Evolutionary conservation across 2,797 vertebrate species (phyloP).

Genomic region (Pachyuromys duprasi): DNA sequence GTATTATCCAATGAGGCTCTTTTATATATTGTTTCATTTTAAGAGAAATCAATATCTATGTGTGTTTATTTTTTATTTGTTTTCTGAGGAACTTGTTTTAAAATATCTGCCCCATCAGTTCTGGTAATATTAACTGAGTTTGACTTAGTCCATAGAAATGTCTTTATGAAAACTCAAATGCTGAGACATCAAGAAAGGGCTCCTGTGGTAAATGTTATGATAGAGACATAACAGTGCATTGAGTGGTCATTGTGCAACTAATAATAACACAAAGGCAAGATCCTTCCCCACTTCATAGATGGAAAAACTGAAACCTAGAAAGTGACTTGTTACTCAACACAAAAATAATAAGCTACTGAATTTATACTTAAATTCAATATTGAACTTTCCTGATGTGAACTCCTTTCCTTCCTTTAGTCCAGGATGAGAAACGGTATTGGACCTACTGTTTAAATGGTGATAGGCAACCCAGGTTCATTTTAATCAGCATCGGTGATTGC

Average conservation of each 20-base stretch:
- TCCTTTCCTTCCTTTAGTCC: background rate
- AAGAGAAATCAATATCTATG: background rate
- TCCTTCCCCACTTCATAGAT: background rate
- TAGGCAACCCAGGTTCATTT: conserved; percentile 24
- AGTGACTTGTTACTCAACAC: background rate
- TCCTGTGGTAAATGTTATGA: background rate
- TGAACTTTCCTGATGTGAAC: background rate
- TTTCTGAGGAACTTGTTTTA: background rate
- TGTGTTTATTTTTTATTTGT: background rate
- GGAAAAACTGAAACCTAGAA: background rate
- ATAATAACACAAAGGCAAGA: background rate
- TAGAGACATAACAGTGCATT: background rate
- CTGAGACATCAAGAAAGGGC: background rate
- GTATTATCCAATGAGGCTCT: background rate
- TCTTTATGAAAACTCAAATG: background rate
- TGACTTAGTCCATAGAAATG: background rate
- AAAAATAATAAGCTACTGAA: background rate
- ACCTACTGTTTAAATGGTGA: conserved; percentile 52
- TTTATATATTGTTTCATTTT: background rate
- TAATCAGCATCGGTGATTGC: conserved; percentile 45
- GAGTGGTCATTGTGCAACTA: background rate
- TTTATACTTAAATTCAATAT: background rate
- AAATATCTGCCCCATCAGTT: background rate
- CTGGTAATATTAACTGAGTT: background rate
- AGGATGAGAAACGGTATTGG: background rate